phyloP scores from a whole-genome alignment of 2,797 vertebrate genomes.

The Percopsis omiscomaycus region DNA sequence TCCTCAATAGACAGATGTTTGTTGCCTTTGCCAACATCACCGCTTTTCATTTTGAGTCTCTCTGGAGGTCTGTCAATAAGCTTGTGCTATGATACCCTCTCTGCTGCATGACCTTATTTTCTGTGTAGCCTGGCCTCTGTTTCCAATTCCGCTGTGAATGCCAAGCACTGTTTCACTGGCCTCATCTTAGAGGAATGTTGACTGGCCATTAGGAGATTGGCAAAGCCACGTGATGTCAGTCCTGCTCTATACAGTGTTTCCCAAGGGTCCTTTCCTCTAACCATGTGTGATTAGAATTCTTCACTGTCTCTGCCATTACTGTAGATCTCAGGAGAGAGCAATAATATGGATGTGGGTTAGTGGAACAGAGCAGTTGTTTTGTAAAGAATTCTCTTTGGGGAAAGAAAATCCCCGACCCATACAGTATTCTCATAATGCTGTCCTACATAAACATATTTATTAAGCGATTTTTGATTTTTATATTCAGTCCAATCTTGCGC shows the following conservation, averaged over 20 bases:
- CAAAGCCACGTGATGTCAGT: constrained; percentile 66
- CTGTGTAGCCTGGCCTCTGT: constrained; percentile 33
- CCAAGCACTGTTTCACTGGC: constrained; percentile 42
- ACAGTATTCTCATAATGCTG: constrained; percentile 57
- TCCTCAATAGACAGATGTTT: constrained; percentile 14
- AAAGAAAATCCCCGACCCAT: constrained; percentile 38
- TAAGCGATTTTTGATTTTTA: neutral
- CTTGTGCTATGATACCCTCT: constrained; percentile 28
- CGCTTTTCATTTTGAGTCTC: constrained; percentile 8
- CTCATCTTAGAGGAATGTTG: constrained; percentile 72
- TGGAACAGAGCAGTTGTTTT: constrained; percentile 46
- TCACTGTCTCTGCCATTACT: constrained; percentile 28
- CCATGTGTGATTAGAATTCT: constrained; percentile 61
- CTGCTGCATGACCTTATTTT: constrained; percentile 45
- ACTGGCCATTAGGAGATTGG: constrained; percentile 65
- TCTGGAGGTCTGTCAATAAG: constrained; percentile 20
- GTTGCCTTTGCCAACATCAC: constrained; percentile 12
- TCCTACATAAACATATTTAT: constrained; percentile 48
- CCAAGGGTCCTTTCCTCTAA: constrained; percentile 46
- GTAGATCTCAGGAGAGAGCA: constrained; percentile 43
- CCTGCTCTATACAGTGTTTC: constrained; percentile 60
- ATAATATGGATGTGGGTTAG: constrained; percentile 61
- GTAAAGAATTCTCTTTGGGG: constrained; percentile 47
- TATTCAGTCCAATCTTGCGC: constrained; percentile 19
- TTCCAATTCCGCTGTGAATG: constrained; percentile 26